These are phyloP conservation scores for Epinephelus cyanopodus DNA, from an alignment of 2,113 vertebrate genomes.

Conservation along the genomic window DNA sequence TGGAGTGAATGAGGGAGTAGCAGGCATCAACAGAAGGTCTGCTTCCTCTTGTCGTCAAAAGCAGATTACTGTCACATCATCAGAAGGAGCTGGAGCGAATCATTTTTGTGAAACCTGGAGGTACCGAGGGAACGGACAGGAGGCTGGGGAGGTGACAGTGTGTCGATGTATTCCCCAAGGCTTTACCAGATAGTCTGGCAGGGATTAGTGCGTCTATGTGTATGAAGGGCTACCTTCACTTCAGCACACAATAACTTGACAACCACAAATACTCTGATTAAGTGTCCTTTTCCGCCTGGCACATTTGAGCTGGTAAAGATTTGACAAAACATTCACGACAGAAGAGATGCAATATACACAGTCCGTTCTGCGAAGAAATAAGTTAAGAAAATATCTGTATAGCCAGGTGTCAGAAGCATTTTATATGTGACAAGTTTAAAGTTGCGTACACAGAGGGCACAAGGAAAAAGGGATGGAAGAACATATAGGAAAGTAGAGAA, in stretches of 20 bases:
- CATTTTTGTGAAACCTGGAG: conserved; percentile 65
- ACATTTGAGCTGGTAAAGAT: background rate
- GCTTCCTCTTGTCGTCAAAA: conserved; percentile 62
- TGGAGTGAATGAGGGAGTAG: conserved; percentile 37
- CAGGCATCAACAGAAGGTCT: conserved; percentile 55
- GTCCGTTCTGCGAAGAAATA: background rate
- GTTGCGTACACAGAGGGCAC: background rate
- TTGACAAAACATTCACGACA: background rate
- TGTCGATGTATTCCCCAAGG: conserved; percentile 58
- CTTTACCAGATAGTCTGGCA: conserved; percentile 59
- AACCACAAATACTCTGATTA: conserved; percentile 27
- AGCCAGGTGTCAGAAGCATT: background rate
- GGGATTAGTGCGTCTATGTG: conserved; percentile 51
- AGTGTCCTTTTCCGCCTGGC: conserved; percentile 13
- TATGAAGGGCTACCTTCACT: conserved; percentile 31
- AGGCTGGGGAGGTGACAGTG: conserved; percentile 59
- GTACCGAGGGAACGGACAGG: conserved; percentile 49
- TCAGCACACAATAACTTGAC: conserved; percentile 39
- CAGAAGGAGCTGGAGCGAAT: conserved; percentile 69
- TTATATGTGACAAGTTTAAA: background rate
- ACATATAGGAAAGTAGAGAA: no score
- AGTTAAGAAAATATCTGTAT: background rate
- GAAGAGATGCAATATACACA: background rate
- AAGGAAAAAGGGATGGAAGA: background rate
- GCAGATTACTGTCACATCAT: conserved; percentile 72